These are phyloP conservation scores for Cercopithecus mona DNA, from an alignment of 2,113 vertebrate species.

Conservation along the genomic window DNA sequence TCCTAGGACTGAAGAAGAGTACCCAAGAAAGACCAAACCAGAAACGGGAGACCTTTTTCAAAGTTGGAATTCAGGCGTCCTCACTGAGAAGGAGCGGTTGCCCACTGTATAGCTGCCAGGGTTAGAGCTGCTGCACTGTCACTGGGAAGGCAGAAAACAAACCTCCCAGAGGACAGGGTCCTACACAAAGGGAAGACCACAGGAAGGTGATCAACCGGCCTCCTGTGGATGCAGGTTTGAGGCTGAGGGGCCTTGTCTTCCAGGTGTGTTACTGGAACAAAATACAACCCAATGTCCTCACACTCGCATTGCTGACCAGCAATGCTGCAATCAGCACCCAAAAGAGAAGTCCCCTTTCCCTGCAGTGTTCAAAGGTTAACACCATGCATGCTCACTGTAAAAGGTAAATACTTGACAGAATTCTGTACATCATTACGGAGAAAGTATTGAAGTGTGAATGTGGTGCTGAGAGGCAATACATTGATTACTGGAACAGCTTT, in stretches of 20 bases:
- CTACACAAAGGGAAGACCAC: not conserved
- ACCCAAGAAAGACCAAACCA: not conserved
- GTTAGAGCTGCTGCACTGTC: not conserved
- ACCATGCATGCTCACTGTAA: not conserved
- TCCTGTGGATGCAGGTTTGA: not conserved
- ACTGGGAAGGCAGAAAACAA: not conserved
- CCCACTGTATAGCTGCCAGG: not conserved
- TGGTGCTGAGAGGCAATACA: not conserved
- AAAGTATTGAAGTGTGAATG: not conserved
- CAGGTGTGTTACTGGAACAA: not conserved
- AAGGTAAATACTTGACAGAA: not conserved
- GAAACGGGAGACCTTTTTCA: not conserved
- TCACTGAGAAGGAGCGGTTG: not conserved
- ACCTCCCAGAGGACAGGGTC: not conserved
- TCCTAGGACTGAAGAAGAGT: not conserved
- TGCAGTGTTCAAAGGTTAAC: not conserved
- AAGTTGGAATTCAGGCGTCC: not conserved
- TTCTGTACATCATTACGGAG: not conserved
- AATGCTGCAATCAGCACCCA: not conserved
- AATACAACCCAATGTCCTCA: not conserved
- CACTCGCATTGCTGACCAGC: not conserved
- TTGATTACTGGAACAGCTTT: not conserved
- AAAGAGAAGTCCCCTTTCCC: not conserved
- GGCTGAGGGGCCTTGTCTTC: not conserved
- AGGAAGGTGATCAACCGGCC: too few species aligned